phyloP scores from a whole-genome alignment of 2,797 vertebrate genomes.

The Eupleurogrammus muticus region DNA sequence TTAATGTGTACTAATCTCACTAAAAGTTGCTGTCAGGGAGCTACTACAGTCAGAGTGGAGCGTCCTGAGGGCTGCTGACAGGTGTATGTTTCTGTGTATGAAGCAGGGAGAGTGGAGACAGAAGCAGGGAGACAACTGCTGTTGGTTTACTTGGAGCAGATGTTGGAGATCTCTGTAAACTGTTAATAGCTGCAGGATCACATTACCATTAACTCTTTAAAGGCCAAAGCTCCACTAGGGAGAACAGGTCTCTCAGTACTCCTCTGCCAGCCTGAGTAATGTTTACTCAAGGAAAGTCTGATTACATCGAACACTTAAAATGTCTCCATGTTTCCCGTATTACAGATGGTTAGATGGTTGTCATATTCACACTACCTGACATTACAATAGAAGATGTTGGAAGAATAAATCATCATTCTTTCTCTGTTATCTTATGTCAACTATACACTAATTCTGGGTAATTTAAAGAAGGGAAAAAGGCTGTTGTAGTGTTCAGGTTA shows the following conservation, averaged over 20 bases:
- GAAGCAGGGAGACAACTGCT: conserved; percentile 78
- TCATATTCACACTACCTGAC: neutral
- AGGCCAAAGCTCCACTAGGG: conserved; percentile 45
- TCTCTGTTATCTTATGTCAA: too few species aligned
- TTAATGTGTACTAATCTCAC: conserved; percentile 22
- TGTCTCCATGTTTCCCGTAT: neutral
- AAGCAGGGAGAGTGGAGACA: conserved; percentile 54
- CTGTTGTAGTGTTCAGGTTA: neutral
- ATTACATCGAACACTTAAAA: neutral
- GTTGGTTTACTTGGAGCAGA: conserved; percentile 81
- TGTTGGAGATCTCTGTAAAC: conserved; percentile 84
- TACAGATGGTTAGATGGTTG: neutral
- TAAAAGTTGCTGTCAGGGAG: conserved; percentile 46
- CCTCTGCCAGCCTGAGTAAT: neutral
- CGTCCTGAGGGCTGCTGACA: conserved; percentile 70
- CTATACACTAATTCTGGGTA: too few species aligned
- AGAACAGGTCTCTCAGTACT: conserved; percentile 17
- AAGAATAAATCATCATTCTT: too few species aligned
- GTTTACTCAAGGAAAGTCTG: neutral
- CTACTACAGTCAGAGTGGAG: conserved; percentile 13
- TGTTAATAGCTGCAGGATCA: conserved; percentile 83
- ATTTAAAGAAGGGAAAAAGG: too few species aligned
- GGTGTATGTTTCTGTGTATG: conserved; percentile 57
- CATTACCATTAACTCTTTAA: conserved; percentile 82
- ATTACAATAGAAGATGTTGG: neutral